Conservation (phyloP, 2,888 invertebrate genomes). For the Drosophila neoperkinsi region DNA sequence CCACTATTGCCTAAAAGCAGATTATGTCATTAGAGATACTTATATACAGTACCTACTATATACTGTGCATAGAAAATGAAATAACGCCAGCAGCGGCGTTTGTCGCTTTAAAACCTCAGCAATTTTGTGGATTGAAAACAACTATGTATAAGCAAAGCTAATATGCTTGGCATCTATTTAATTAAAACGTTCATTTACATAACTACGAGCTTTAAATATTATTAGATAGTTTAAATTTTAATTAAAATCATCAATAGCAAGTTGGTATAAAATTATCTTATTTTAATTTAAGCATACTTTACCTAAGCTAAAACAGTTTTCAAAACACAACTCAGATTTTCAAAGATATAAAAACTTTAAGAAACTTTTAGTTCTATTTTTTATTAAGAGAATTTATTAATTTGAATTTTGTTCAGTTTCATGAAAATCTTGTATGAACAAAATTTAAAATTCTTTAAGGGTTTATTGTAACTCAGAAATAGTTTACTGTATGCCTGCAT, state of each 20-base stretch:
- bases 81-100: constrained; percentile 32
- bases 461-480: background rate
- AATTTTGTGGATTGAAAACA: constrained; percentile 33
- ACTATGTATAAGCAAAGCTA: constrained; percentile 4
- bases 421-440: background rate
- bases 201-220: constrained; percentile 12
- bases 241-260: background rate
- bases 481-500: background rate
- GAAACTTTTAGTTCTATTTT: background rate
- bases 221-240: background rate
- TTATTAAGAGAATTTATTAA: background rate
- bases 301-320: background rate
- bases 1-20: constrained; percentile 74
- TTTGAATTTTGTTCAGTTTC: background rate
- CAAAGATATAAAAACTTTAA: background rate
- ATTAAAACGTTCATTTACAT: constrained; percentile 45
- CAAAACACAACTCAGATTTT: background rate
- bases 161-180: constrained; percentile 22
- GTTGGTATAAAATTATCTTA: background rate
- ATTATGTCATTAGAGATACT: constrained; percentile 77
- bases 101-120: constrained; percentile 32
- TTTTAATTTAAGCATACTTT: background rate
- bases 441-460: background rate
- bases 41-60: constrained; percentile 5
- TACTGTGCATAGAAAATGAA: constrained; percentile 26